Evolutionary conservation across 1,140 invertebrate genomes (phyloP).

Genomic region (Drosophila nebulosa): DNA sequence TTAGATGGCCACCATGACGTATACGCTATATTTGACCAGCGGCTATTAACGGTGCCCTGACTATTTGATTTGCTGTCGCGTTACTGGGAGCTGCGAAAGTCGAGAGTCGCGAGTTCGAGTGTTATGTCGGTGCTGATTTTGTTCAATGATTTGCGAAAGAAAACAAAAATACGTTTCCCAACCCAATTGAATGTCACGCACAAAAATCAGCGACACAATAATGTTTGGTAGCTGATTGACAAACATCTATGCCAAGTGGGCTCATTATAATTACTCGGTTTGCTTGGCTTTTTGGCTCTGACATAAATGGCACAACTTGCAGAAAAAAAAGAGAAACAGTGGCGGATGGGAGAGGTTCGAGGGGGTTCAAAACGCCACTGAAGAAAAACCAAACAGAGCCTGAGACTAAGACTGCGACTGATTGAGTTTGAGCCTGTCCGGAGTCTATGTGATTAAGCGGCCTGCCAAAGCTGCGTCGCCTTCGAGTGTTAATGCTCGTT

Average conservation of each 20-base stretch:
- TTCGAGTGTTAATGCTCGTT: slow-evolving; percentile 48
- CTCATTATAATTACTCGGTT: slow-evolving; percentile 50
- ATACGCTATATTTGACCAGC: slow-evolving; percentile 56
- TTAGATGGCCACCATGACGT: slow-evolving; percentile 35
- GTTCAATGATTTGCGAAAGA: slow-evolving; percentile 35
- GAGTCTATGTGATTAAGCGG: slow-evolving; percentile 37
- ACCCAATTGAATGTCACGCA: slow-evolving; percentile 58
- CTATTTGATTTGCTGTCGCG: slow-evolving; percentile 32
- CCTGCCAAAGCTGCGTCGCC: slow-evolving; percentile 22
- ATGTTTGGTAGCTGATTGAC: slow-evolving; percentile 43
- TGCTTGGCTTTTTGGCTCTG: slow-evolving; percentile 28
- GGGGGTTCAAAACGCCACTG: too few species aligned
- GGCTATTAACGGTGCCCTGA: slow-evolving; percentile 60
- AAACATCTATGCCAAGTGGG: slow-evolving; percentile 47
- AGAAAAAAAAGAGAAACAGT: slow-evolving; percentile 9
- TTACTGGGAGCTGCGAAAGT: slow-evolving; percentile 32
- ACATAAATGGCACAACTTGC: slow-evolving; percentile 44
- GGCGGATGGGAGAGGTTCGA: not conserved
- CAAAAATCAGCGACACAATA: slow-evolving; percentile 25
- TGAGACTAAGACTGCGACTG: not conserved
- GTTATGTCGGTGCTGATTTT: slow-evolving; percentile 37
- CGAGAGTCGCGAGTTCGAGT: too few species aligned
- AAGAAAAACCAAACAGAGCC: too few species aligned
- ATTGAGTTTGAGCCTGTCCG: slow-evolving; percentile 13
- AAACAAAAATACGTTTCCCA: slow-evolving; percentile 59